Evolutionary conservation across 2,797 vertebrate species (phyloP).

Genomic region (Erethizon dorsatum): DNA sequence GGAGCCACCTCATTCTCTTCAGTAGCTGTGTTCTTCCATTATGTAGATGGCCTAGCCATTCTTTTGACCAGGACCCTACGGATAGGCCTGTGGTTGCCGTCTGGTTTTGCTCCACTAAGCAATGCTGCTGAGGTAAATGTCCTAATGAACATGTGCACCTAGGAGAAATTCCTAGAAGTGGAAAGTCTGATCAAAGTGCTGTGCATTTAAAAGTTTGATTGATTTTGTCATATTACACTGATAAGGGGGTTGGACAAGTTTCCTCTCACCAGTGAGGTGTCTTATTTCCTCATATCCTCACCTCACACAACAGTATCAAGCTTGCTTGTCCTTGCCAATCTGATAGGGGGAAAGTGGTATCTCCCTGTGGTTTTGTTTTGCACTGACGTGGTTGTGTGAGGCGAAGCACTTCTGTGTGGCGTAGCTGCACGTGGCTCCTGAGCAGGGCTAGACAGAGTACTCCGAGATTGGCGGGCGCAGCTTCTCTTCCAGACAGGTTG

Average conservation of each 20-base stretch:
- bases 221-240: background rate
- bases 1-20: background rate
- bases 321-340: background rate
- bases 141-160: rapidly evolving
- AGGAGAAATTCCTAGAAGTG: background rate
- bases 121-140: background rate
- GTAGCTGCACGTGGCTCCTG: rapidly evolving
- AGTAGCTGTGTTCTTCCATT: background rate
- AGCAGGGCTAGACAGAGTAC: background rate
- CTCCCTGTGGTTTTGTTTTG: background rate
- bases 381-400: background rate
- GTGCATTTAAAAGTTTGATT: background rate
- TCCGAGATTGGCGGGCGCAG: background rate
- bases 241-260: background rate
- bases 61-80: background rate
- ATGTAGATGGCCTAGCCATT: rapidly evolving
- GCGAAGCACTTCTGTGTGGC: background rate
- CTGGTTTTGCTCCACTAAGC: background rate
- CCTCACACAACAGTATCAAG: background rate
- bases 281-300: background rate
- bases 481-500: background rate
- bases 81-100: background rate
- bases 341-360: background rate
- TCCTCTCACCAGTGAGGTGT: background rate
- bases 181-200: background rate